A percentile compares a stretch with the other conserved stretches of the same genome.
These are phyloP conservation scores for Hystrix brachyura DNA, from an alignment of 2,113 vertebrate genomes.

Conservation along the genomic window DNA sequence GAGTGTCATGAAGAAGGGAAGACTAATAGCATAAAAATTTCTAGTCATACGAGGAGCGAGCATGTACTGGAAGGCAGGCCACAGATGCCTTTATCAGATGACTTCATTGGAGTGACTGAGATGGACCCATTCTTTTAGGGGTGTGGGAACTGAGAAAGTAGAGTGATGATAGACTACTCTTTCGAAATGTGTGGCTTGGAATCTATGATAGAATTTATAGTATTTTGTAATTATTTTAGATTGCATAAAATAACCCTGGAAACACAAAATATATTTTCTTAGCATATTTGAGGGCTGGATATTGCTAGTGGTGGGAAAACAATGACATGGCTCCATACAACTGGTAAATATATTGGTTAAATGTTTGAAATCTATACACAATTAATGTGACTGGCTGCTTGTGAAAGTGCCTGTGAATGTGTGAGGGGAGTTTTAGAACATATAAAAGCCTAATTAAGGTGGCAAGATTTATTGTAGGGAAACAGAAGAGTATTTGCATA, in stretches of 20 bases:
- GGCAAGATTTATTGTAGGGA: neutral
- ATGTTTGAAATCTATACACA: neutral
- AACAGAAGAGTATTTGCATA: neutral
- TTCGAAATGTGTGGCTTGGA: neutral
- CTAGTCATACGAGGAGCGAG: neutral
- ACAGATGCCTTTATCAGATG: neutral
- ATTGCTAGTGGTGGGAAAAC: neutral
- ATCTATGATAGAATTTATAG: neutral
- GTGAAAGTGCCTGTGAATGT: neutral
- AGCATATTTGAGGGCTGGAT: neutral
- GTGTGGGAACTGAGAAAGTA: neutral
- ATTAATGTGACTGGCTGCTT: neutral
- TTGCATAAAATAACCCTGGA: neutral
- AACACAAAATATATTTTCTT: neutral
- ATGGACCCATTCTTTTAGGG: neutral
- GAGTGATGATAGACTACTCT: neutral
- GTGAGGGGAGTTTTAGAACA: neutral
- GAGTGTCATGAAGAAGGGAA: neutral
- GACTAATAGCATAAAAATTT: neutral
- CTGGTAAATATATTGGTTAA: neutral
- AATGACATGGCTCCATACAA: neutral
- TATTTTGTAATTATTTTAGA: slow-evolving; percentile 15
- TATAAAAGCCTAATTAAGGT: neutral
- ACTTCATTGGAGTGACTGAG: neutral
- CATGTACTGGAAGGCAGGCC: neutral